Base-by-base conservation (phyloP, 2,797 vertebrate genomes). In the Smutsia gigantea region DNA sequence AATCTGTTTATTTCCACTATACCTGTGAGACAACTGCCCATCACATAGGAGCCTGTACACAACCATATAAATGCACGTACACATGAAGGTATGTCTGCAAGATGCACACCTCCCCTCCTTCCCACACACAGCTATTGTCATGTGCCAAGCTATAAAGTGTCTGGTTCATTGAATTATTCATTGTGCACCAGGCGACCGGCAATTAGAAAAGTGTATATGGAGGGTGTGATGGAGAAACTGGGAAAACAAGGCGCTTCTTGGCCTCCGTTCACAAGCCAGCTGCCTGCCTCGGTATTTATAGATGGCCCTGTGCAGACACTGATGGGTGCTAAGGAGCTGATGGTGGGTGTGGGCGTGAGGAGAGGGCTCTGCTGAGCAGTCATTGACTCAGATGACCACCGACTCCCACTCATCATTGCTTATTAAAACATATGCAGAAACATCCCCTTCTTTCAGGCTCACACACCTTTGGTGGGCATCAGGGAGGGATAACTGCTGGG, bases 141-240 rank as follows among this genome's bases (percentile, higher is more conserved):
- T 19, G 7, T 7, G 57, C 59, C 59, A 69, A 25, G 71, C 77
- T 84, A 55, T 66, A 86, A 96, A 95, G 69, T 39, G 83, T 88
- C 90, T 77, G 64, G 29, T 82, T 92, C 91, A 59, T 34, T 95
- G 96, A 95, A 96, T 96, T 95, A 93, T 96, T 97, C 96, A 95
- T 95, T 25, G 66, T 90, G 86, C 57, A 85, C 90, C 42, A 72
- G 93, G 94, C 31, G 12, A 92, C 61, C 1, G 23, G 93, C 92
- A 94, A 79, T 91, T 86, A 68, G 81, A 55, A 82, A 81, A 57
- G 84, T 81, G 77, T 93, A 13, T 64, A 51, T 11, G 68, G 69
- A 69, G 95, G 39, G 72, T 63, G 90, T 88, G 92, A 92, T 72
- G 42, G 85, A 66, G 74, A 94, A 55, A 83, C 83, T 66, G 86